phyloP scores from a whole-genome alignment of 1,140 invertebrate species.

The Harlomillsia oculata region DNA sequence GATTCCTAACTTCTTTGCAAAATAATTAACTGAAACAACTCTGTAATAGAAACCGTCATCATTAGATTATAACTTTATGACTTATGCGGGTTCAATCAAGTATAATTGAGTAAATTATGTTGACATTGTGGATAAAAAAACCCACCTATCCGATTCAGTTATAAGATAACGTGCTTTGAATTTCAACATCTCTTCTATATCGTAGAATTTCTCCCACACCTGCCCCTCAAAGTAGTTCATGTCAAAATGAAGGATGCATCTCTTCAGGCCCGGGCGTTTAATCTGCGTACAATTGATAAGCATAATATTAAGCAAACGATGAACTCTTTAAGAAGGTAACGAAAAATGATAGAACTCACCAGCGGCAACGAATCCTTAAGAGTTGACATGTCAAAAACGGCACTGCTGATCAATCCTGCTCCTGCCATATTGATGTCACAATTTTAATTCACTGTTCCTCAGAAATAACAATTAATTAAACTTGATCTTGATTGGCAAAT shows the following conservation, averaged over 20 bases:
- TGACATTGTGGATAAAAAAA: neutral
- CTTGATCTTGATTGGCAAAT: too few species aligned
- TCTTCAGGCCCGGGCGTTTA: too few species aligned
- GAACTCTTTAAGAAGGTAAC: too few species aligned
- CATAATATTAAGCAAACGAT: too few species aligned
- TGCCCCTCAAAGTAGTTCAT: slow-evolving; percentile 2
- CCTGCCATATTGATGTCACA: too few species aligned
- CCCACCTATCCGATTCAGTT: slow-evolving; percentile 1
- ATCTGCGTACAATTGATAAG: too few species aligned
- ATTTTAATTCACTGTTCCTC: too few species aligned
- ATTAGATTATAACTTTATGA: neutral
- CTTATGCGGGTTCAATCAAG: neutral
- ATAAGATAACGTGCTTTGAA: neutral
- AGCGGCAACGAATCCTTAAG: too few species aligned
- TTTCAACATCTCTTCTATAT: neutral
- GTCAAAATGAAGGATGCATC: neutral
- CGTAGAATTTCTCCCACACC: neutral
- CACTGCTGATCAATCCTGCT: too few species aligned
- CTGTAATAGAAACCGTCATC: neutral
- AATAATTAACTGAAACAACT: neutral
- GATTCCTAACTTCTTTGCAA: neutral
- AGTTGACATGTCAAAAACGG: too few species aligned
- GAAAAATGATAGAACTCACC: too few species aligned
- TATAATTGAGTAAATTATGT: neutral
- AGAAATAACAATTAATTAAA: too few species aligned